phyloP scores from a whole-genome alignment of 2,888 invertebrate genomes.

The Chrysodeixis includens region DNA sequence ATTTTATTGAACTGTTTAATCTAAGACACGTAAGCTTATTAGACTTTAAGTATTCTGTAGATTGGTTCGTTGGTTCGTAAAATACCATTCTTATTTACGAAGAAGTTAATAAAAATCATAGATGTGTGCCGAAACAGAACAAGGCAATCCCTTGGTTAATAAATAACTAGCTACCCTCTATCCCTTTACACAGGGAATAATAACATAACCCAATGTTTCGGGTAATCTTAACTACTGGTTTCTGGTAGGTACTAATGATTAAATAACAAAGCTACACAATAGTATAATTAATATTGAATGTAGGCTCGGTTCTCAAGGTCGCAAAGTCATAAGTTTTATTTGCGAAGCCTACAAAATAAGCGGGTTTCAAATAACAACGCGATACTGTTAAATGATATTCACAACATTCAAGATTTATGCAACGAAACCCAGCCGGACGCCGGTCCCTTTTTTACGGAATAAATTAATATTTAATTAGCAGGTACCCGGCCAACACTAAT shows the following conservation, averaged over 20 bases:
- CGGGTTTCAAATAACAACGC: conserved; percentile 52
- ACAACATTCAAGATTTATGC: conserved; percentile 56
- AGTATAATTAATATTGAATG: conserved; percentile 23
- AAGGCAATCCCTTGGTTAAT: background rate
- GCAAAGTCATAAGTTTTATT: conserved; percentile 46
- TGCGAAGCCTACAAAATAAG: conserved; percentile 54
- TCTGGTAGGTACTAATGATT: conserved; percentile 33
- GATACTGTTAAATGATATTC: conserved; percentile 58
- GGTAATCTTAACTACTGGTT: conserved; percentile 17
- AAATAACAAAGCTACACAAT: conserved; percentile 38
- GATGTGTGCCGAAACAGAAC: conserved; percentile 6
- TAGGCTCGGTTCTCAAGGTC: conserved; percentile 24
- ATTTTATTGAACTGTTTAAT: conserved; percentile 25
- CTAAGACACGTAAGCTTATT: background rate
- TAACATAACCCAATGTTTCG: conserved; percentile 16
- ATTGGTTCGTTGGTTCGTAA: background rate
- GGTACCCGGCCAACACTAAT: conserved; percentile 32
- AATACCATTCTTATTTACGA: background rate
- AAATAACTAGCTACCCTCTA: conserved; percentile 1
- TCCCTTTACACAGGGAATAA: conserved; percentile 15
- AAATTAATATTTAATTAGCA: conserved; percentile 46
- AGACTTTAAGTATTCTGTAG: background rate
- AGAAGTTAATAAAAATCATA: background rate
- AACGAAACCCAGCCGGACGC: conserved; percentile 41
- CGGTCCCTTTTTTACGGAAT: conserved; percentile 27